Evolutionary conservation across 2,113 vertebrate species (phyloP).

Genomic region (Nettapus auritus): DNA sequence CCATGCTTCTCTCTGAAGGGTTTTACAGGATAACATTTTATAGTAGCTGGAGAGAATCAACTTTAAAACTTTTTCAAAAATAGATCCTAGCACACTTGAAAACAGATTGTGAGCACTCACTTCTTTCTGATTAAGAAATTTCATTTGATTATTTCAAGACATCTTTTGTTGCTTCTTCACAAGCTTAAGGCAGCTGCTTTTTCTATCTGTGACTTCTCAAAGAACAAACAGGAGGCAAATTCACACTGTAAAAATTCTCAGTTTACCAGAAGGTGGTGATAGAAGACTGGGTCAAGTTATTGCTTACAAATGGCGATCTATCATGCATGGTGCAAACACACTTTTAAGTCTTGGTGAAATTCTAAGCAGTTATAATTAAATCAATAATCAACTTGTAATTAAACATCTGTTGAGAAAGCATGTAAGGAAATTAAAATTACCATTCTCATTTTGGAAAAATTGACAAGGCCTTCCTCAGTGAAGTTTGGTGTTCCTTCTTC

Average conservation of each 20-base stretch:
- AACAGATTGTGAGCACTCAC: neutral
- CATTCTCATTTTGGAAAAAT: constrained; percentile 99
- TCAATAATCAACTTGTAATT: neutral
- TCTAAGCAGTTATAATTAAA: neutral
- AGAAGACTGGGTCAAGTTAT: neutral
- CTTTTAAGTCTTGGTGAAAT: neutral
- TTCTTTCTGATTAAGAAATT: neutral
- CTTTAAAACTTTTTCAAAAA: neutral
- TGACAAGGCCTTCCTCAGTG: constrained; percentile 97
- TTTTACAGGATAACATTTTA: neutral
- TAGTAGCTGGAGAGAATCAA: neutral
- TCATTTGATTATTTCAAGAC: neutral
- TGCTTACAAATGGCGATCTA: neutral
- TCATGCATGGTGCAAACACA: neutral
- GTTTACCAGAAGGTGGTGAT: constrained; percentile 21
- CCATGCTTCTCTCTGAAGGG: neutral
- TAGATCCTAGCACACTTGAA: neutral
- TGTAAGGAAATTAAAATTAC: constrained; percentile 72
- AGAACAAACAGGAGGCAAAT: neutral
- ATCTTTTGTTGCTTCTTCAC: neutral
- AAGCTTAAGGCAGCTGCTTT: neutral
- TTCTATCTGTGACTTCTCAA: neutral
- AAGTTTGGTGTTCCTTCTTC: constrained; percentile 99
- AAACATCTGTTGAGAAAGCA: neutral
- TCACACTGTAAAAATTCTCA: neutral